Conservation (phyloP, 1,140 invertebrate species). For the Drosophila tropicalis region DNA sequence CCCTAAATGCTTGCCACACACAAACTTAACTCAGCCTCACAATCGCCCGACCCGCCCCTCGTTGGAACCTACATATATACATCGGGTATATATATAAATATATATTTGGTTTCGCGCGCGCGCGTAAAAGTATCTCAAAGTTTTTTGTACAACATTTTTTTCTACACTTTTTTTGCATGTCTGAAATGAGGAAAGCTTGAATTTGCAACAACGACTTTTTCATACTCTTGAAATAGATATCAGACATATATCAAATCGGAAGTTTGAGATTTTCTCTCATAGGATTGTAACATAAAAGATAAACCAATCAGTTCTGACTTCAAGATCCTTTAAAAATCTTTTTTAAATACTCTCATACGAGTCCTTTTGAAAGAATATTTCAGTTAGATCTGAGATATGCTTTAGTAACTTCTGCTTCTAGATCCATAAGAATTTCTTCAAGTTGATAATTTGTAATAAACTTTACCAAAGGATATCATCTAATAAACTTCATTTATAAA, state of each 20-base stretch:
- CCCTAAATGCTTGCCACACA: conserved; percentile 20
- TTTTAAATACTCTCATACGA: no score
- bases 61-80: not conserved
- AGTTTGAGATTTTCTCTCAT: no score
- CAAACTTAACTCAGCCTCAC: conserved; percentile 20
- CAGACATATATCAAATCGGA: not conserved
- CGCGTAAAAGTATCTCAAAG: conserved; percentile 76
- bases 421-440: no score
- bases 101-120: conserved; percentile 59
- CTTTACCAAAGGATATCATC: no score
- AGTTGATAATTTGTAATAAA: no score
- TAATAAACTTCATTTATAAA: no score
- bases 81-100: conserved; percentile 19
- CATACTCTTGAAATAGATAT: not conserved
- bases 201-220: not conserved
- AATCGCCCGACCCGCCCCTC: conserved; percentile 40
- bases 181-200: not conserved
- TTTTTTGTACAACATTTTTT: conserved; percentile 54
- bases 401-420: no score
- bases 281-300: no score
- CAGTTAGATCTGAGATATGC: no score
- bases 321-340: no score
- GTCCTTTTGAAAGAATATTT: no score
- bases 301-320: no score
- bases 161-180: conserved; percentile 45